Evolutionary conservation across 2,888 invertebrate genomes (phyloP), one percentile per base, ranked within the genome.

Genomic region (Frankliniella intonsa): DNA sequence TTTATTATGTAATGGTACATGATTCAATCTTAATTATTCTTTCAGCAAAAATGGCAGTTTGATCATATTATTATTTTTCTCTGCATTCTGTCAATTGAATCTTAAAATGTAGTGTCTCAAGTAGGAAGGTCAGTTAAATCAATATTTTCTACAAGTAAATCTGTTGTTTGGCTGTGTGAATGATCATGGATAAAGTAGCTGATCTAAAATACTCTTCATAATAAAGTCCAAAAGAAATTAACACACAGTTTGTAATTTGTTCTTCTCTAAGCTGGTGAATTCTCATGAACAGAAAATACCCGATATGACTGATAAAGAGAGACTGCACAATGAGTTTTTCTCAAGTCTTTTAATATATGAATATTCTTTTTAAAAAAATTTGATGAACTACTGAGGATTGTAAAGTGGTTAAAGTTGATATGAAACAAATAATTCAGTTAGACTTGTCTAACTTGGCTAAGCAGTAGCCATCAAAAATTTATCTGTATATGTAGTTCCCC

Each of bases 221-320:
- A 62, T 14, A 62, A 19, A 19, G 17, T 62, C 14, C 38, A 38
- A 38, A 38, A 38, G 38, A 38, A 38, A 38, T 38, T 38, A 38
- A 55, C 55, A 55, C 14, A 55, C 69, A 76, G 9, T 76, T 25
- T 25, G 25, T 11, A 76, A 8, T 25, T 22, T 76, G 22, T 76
- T 76, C 69, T 76, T 76, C 69, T 76, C 25, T 22, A 25, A 25
- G 22, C 10, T 69, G 69, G 22, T 12, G 12, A 76, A 76, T 10
- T 25, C 25, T 76, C 25, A 76, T 22, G 55, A 55, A 12, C 25
- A 9, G 25, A 76, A 76, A 76, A 25, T 22, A 76, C 69, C 25
- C 25, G 12, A 76, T 25, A 25, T 76, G 69, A 76, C 69, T 76
- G 69, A 76, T 76, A 25, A 76, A 76, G 69, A 76, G 25, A 76